Evolutionary conservation across 2,113 vertebrate species (phyloP).

Genomic region (Misgurnus mizolepis): DNA sequence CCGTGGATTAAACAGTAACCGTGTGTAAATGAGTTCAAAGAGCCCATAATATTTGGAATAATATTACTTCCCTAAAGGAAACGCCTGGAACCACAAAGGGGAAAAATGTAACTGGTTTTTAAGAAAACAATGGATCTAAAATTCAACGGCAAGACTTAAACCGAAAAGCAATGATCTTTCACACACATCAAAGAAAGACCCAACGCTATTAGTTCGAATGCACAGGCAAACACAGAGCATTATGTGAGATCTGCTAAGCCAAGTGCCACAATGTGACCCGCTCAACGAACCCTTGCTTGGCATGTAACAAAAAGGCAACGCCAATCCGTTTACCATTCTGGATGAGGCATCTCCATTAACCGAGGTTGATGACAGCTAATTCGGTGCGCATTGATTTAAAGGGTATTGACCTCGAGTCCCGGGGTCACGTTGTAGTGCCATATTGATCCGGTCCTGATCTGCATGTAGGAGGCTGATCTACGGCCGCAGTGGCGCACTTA

Average conservation of each 20-base stretch:
- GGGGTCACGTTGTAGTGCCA: constrained; percentile 59
- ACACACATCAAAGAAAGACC: neutral
- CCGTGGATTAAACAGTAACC: constrained; percentile 73
- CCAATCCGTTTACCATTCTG: constrained; percentile 53
- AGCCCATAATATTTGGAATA: constrained; percentile 38
- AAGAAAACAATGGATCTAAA: neutral
- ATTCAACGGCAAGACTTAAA: neutral
- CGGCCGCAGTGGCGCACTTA: constrained; percentile 40
- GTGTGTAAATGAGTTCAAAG: constrained; percentile 58
- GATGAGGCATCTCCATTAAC: constrained; percentile 52
- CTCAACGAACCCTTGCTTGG: neutral
- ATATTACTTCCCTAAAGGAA: constrained; percentile 37
- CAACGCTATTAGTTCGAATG: neutral
- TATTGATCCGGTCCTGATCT: constrained; percentile 57
- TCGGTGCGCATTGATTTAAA: constrained; percentile 51
- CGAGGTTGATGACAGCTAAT: constrained; percentile 64
- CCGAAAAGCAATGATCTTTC: neutral
- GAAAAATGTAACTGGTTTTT: constrained; percentile 17
- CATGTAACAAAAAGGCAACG: neutral
- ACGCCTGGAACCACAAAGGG: constrained; percentile 13
- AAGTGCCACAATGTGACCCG: constrained; percentile 16
- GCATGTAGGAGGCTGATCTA: constrained; percentile 52
- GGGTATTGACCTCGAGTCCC: constrained; percentile 58
- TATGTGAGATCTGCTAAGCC: neutral
- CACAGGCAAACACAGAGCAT: neutral